Evolutionary conservation across 2,113 vertebrate species (phyloP).

Genomic region (Castor canadensis): DNA sequence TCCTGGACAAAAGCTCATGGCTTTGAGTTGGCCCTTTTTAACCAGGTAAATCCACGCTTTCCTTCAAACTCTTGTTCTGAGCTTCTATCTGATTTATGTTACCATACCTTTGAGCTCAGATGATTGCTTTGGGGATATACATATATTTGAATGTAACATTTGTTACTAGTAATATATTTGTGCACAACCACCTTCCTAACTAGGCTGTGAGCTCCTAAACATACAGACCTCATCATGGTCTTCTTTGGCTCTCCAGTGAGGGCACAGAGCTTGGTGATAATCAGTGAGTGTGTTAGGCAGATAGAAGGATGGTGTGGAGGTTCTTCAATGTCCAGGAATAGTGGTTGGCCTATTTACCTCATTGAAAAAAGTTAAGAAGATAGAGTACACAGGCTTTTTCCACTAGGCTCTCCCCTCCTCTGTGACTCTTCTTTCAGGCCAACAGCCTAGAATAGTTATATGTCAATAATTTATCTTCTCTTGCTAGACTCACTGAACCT

Average conservation of each 20-base stretch:
- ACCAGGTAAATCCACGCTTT: not conserved
- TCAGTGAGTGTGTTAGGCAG: not conserved
- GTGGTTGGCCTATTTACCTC: not conserved
- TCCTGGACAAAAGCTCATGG: not conserved
- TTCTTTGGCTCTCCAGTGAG: not conserved
- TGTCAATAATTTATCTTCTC: not conserved
- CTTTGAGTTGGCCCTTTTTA: not conserved
- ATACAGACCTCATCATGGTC: not conserved
- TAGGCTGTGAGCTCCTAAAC: not conserved
- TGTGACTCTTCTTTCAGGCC: not conserved
- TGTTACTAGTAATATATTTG: not conserved
- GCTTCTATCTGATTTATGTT: not conserved
- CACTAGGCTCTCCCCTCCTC: too few species aligned
- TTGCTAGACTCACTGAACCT: not conserved
- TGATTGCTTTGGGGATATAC: not conserved
- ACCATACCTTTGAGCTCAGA: not conserved
- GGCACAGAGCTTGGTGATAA: not conserved
- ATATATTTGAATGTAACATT: not conserved
- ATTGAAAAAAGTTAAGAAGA: not conserved
- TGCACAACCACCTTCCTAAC: not conserved
- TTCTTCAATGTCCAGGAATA: not conserved
- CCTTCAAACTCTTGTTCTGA: not conserved
- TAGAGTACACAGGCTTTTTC: not conserved
- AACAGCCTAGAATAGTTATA: too few species aligned
- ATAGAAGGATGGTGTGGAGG: not conserved